phyloP scores from a whole-genome alignment of 2,888 invertebrate species.

The Lepidochrysops patricia region DNA sequence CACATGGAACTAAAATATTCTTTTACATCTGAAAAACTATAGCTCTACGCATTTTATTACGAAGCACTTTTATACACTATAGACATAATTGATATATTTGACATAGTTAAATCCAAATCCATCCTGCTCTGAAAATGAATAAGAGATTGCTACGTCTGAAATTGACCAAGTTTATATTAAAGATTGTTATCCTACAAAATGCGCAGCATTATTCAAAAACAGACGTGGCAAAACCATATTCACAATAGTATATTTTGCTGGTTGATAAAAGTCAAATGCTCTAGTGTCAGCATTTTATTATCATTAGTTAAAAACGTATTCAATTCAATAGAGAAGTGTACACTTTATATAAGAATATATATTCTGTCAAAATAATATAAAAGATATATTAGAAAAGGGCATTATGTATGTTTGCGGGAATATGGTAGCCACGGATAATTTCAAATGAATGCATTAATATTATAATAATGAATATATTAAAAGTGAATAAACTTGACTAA shows the following conservation, averaged over 20 bases:
- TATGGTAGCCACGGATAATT: slow-evolving; percentile 15
- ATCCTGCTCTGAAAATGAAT: neutral
- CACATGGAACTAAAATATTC: neutral
- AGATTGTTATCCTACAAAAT: neutral
- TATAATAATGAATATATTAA: neutral
- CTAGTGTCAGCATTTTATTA: slow-evolving; percentile 35
- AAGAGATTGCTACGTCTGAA: neutral
- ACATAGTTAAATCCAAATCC: slow-evolving; percentile 4
- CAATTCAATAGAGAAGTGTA: slow-evolving; percentile 38
- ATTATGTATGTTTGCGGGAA: slow-evolving; percentile 39
- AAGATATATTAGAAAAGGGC: slow-evolving; percentile 45
- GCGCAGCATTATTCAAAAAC: neutral
- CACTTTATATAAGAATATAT: slow-evolving; percentile 52
- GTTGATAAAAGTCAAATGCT: slow-evolving; percentile 35
- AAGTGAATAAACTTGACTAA: neutral
- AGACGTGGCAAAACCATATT: neutral
- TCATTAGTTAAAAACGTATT: slow-evolving; percentile 31
- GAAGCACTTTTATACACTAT: slow-evolving; percentile 8
- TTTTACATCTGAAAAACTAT: slow-evolving; percentile 6
- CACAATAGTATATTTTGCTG: neutral
- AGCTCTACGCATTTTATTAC: neutral
- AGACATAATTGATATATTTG: slow-evolving; percentile 3
- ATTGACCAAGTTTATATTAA: neutral
- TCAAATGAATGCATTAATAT: neutral
- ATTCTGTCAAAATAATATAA: slow-evolving; percentile 38